phyloP scores from a whole-genome alignment of 2,113 vertebrate genomes.

The Hemiscyllium ocellatum region DNA sequence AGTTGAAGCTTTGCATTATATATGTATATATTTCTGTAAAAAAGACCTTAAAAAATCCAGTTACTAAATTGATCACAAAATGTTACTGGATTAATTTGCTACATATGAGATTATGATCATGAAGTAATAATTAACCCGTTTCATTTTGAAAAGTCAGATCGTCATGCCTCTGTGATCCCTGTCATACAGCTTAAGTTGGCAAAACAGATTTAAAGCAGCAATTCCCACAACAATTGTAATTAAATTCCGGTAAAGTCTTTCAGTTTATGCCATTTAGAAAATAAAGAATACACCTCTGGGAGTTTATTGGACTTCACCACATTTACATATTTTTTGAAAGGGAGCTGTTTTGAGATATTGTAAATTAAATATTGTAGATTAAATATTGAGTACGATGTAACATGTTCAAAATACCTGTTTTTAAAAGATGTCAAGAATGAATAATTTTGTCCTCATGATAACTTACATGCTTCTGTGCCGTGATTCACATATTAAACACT shows the following conservation, averaged over 20 bases:
- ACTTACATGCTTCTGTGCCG: neutral
- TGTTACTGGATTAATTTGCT: constrained; percentile 4
- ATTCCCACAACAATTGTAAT: neutral
- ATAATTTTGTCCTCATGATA: neutral
- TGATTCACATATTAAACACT: neutral
- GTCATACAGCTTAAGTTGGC: neutral
- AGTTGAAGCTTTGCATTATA: neutral
- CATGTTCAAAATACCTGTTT: neutral
- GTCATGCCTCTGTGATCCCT: neutral
- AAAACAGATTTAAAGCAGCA: constrained; percentile 19
- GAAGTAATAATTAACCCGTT: constrained; percentile 12
- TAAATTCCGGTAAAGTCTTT: neutral
- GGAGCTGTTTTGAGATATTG: neutral
- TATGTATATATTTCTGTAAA: neutral
- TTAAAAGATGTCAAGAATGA: neutral
- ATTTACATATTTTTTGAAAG: neutral
- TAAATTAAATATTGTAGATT: too few species aligned
- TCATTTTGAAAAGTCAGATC: neutral
- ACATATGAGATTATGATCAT: neutral
- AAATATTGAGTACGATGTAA: neutral
- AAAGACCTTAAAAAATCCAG: neutral
- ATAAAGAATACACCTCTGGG: neutral
- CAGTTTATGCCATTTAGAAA: neutral
- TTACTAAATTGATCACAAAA: neutral
- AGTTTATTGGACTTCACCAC: neutral